These are phyloP conservation scores for Arion vulgaris DNA, from an alignment of 1,140 invertebrate genomes.

Conservation along the genomic window DNA sequence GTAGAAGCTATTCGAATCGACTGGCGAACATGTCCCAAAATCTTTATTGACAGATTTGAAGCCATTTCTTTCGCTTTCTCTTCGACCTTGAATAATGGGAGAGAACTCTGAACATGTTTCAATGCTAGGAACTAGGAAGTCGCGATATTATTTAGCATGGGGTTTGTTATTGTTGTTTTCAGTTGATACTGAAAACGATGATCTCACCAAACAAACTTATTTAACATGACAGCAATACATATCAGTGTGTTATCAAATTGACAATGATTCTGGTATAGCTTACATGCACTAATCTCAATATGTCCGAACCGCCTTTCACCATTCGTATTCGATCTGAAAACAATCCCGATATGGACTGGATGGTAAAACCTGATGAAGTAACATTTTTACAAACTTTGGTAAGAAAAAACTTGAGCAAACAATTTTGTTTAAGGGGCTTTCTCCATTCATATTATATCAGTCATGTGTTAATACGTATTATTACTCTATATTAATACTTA, in stretches of 20 bases:
- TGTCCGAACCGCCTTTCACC: slow-evolving; percentile 55
- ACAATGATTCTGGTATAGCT: not conserved
- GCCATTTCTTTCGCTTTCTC: not conserved
- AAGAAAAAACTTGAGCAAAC: slow-evolving; percentile 10
- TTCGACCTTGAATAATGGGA: not conserved
- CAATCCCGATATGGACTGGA: slow-evolving; percentile 67
- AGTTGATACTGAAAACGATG: too few relatives aligned
- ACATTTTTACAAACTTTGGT: slow-evolving; percentile 63
- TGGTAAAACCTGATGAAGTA: slow-evolving; percentile 66
- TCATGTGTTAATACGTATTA: not conserved
- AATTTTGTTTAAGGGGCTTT: too few relatives aligned
- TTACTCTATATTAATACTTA: too few relatives aligned
- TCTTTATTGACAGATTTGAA: not conserved
- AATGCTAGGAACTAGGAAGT: not conserved
- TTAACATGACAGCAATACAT: not conserved
- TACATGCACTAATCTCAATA: not conserved
- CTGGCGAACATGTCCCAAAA: not conserved
- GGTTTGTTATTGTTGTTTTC: not conserved
- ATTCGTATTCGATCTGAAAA: slow-evolving; percentile 62
- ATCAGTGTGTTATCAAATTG: not conserved
- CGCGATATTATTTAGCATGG: not conserved
- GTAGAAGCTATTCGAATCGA: not conserved
- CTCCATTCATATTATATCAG: too few relatives aligned
- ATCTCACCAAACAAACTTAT: not conserved
- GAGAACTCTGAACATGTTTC: not conserved